Percentiles rank a stretch among this genome's conserved stretches.
These are phyloP conservation scores for Leptonema lineaticorne DNA, from an alignment of 1,140 invertebrate genomes.

Conservation along the genomic window DNA sequence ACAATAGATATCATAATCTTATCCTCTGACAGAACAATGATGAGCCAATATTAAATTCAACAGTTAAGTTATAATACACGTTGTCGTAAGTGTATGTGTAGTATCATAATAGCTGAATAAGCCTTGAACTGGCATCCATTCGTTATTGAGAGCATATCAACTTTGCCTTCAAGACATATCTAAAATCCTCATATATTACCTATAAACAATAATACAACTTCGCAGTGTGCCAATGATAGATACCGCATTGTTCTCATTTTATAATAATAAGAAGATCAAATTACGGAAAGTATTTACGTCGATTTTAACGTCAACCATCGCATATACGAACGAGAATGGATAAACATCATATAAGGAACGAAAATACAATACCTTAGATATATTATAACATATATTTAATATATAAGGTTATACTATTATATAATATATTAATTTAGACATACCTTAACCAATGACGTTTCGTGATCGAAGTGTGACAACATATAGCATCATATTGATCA, in stretches of 20 bases:
- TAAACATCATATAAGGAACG: too few relatives aligned
- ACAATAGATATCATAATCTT: constrained; percentile 19
- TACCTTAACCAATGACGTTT: constrained; percentile 95
- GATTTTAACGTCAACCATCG: too few relatives aligned
- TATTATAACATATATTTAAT: too few relatives aligned
- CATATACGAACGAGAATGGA: too few relatives aligned
- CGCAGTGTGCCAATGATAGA: not conserved
- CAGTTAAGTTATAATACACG: not conserved
- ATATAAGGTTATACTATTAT: too few relatives aligned
- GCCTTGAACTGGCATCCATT: constrained; percentile 8
- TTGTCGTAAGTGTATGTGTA: too few relatives aligned
- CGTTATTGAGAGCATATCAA: constrained; percentile 5
- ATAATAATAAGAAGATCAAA: not conserved
- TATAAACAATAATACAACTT: not conserved
- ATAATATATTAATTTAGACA: too few relatives aligned
- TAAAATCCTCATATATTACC: not conserved
- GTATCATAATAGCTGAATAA: constrained; percentile 5
- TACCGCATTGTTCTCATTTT: not conserved
- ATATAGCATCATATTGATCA: constrained; percentile 98
- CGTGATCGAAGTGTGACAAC: constrained; percentile 93
- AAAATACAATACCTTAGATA: too few relatives aligned
- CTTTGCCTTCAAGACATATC: constrained; percentile 5
- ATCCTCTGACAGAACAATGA: constrained; percentile 10
- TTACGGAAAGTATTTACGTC: not conserved
- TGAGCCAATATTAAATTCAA: constrained; percentile 11